phyloP scores from a whole-genome alignment of 2,888 invertebrate genomes.

The Poecilus cupreus region DNA sequence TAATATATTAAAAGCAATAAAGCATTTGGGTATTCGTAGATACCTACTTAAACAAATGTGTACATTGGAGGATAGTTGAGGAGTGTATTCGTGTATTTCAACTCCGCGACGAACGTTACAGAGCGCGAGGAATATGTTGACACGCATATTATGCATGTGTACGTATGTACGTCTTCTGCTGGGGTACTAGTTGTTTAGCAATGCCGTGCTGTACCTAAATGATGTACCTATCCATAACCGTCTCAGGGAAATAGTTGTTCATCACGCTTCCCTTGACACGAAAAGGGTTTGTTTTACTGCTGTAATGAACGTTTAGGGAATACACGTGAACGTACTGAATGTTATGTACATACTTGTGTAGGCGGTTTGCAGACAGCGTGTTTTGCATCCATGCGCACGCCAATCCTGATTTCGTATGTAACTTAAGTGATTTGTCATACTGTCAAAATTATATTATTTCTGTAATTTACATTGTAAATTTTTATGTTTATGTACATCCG shows the following conservation, averaged over 20 bases:
- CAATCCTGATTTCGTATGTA: neutral
- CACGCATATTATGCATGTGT: constrained; percentile 16
- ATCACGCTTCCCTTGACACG: constrained; percentile 42
- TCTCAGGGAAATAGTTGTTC: constrained; percentile 29
- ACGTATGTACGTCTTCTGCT: neutral
- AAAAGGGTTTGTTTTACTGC: constrained; percentile 40
- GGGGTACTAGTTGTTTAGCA: constrained; percentile 21
- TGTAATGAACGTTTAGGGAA: constrained; percentile 43
- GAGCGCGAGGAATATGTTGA: constrained; percentile 30
- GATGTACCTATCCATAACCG: constrained; percentile 37
- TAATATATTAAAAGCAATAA: neutral
- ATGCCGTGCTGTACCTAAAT: constrained; percentile 6
- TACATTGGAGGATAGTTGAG: neutral
- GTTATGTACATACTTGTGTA: constrained; percentile 13
- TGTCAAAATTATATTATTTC: too few species aligned
- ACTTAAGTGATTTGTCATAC: neutral
- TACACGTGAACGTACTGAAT: constrained; percentile 15
- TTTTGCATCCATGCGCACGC: constrained; percentile 17
- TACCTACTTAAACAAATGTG: constrained; percentile 6
- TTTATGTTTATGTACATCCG: too few species aligned
- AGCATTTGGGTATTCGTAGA: neutral
- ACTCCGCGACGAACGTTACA: too few species aligned
- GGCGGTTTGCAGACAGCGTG: neutral
- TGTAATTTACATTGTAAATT: neutral
- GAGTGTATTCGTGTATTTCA: neutral